Conservation (phyloP, 2,797 vertebrate genomes). For the Crocidura indochinensis region DNA sequence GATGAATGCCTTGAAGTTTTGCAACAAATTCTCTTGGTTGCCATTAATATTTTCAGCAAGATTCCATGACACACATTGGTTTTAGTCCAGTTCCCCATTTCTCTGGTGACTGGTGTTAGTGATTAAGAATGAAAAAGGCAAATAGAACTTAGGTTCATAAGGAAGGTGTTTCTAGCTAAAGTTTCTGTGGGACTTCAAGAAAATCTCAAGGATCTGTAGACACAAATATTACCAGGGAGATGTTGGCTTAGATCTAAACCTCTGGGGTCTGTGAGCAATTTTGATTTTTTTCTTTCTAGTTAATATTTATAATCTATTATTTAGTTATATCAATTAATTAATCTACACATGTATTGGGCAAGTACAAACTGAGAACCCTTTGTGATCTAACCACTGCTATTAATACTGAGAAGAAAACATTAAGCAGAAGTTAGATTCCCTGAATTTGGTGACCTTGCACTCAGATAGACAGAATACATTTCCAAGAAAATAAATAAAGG, state of each 20-base stretch:
- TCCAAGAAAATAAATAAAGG: neutral
- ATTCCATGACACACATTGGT: neutral
- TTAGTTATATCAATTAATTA: neutral
- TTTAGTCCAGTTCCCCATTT: neutral
- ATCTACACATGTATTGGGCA: neutral
- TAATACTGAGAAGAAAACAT: neutral
- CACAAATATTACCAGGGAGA: neutral
- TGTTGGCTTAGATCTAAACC: neutral
- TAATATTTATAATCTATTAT: too few relatives aligned
- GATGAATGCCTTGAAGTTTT: slow-evolving; percentile 12
- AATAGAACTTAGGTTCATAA: neutral
- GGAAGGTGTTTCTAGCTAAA: neutral
- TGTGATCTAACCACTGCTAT: neutral
- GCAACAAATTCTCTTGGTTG: neutral
- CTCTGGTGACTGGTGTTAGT: neutral
- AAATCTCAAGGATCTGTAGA: neutral
- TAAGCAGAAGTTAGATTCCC: neutral
- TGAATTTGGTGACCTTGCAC: neutral
- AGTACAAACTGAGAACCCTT: neutral
- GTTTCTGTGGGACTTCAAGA: slow-evolving; percentile 5
- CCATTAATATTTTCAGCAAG: slow-evolving; percentile 15
- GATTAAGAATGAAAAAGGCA: neutral
- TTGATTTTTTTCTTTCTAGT: neutral
- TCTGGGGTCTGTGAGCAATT: neutral
- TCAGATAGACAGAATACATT: neutral